Base-by-base conservation (phyloP, 2,888 invertebrate genomes). In the Phyllotreta striolata region DNA sequence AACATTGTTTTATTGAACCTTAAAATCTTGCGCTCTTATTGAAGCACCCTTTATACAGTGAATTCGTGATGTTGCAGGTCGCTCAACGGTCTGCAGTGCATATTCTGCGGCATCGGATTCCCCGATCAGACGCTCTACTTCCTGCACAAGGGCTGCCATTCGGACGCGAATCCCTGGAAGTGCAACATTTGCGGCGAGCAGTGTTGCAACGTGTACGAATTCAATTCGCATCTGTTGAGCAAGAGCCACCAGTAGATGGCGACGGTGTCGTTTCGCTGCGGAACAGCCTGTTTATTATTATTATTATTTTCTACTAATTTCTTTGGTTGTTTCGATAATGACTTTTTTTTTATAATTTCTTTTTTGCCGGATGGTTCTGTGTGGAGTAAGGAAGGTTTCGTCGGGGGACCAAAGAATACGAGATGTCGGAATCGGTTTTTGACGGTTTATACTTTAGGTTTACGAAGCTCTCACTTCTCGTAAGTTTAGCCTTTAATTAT, bases 121-220 rank as follows among this genome's bases (percentile, higher is more conserved):
- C 95, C 95, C 40, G 97, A 98, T 83, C 93, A 95, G 78, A 98
- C 97, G 0, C 86, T 98, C 62, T 97, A 96, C 84, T 95, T 97
- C 84, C 87, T 98, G 70, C 98, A 98, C 85, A 97, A 97, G 84
- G 97, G 97, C 72, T 95, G 98, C 81, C 98, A 98, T 84, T 96
- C 96, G 73, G 95, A 96, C 79, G 92, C 94, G 72, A 96, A 97
- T 84, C 97, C 98, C 0, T 98, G 91, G 91, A 96, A 96, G 83
- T 97, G 97, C 83, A 98, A 98, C 84, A 94, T 98, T 74, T 98
- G 98, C 82, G 97, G 97, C 54, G 94, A 95, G 81, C 91, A 93
- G 80, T 95, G 95, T 83, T 91, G 91, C 82, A 95, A 96, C 79
- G 92, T 96, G 60, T 97, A 97, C 84, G 96, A 97, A 83, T 98